These are phyloP conservation scores for Enhydra lutris DNA, from an alignment of 2,113 vertebrate genomes.

Conservation along the genomic window DNA sequence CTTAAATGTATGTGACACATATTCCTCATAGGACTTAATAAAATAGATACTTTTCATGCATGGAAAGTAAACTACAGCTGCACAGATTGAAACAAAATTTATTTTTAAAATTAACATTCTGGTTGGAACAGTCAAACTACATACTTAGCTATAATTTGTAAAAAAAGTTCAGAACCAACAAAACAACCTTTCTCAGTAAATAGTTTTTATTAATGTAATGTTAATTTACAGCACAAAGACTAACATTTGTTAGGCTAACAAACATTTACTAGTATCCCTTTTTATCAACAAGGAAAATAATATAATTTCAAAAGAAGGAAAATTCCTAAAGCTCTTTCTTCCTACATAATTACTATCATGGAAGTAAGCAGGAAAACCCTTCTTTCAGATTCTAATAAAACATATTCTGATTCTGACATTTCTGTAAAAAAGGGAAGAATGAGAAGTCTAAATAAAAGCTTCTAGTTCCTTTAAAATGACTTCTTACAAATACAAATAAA, in stretches of 20 bases:
- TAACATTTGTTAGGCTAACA: background rate
- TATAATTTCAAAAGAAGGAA: background rate
- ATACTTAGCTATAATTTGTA: slow-evolving; percentile 47
- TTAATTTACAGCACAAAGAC: background rate
- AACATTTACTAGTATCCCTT: background rate
- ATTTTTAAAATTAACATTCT: slow-evolving; percentile 49
- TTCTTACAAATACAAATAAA: slow-evolving; percentile 11
- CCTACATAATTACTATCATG: background rate
- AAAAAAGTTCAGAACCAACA: background rate
- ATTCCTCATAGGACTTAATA: slow-evolving; percentile 76
- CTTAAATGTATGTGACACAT: slow-evolving; percentile 78
- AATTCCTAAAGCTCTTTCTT: background rate
- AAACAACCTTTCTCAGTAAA: slow-evolving; percentile 28
- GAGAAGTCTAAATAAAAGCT: background rate
- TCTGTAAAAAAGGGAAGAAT: background rate
- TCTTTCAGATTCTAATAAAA: slow-evolving; percentile 41
- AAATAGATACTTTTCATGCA: slow-evolving; percentile 67
- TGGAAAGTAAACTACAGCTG: slow-evolving; percentile 76
- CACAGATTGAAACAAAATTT: slow-evolving; percentile 65
- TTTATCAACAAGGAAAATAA: slow-evolving; percentile 28
- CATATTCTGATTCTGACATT: slow-evolving; percentile 9
- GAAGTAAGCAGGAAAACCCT: background rate
- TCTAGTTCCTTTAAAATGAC: background rate
- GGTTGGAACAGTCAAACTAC: slow-evolving; percentile 50
- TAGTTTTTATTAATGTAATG: slow-evolving; percentile 39